phyloP scores from a whole-genome alignment of 2,113 vertebrate species.

The Pachycephala philippinensis region DNA sequence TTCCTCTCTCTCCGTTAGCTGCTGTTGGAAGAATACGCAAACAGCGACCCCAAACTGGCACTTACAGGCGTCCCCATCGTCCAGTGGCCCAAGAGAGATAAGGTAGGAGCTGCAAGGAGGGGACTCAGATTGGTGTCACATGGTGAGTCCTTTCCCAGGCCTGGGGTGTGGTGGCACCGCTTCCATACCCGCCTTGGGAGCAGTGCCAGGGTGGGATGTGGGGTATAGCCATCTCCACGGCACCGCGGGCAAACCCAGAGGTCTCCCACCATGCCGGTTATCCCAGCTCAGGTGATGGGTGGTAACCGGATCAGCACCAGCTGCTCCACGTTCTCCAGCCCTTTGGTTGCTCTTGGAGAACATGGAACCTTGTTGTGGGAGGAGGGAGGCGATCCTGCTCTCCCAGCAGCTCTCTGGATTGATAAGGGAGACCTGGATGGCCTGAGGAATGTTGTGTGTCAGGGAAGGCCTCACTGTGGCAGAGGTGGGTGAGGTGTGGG shows the following conservation, averaged over 20 bases:
- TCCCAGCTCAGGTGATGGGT: neutral
- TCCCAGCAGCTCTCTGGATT: neutral
- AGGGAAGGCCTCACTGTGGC: rapidly evolving
- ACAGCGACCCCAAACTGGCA: slow-evolving; percentile 84
- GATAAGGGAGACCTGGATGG: neutral
- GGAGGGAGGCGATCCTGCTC: neutral
- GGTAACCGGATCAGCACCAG: neutral
- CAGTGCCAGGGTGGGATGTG: neutral
- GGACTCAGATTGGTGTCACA: rapidly evolving
- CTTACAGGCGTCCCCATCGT: slow-evolving; percentile 94
- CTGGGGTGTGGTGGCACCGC: rapidly evolving
- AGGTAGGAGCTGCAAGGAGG: slow-evolving; percentile 55
- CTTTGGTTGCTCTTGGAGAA: neutral
- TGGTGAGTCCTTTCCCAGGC: neutral
- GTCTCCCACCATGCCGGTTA: neutral
- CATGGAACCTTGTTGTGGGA: neutral
- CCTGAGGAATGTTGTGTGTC: neutral
- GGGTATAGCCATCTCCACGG: neutral
- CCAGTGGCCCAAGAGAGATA: slow-evolving; percentile 93
- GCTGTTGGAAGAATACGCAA: slow-evolving; percentile 83
- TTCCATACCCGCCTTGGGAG: neutral
- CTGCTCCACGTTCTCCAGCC: neutral
- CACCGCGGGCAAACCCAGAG: rapidly evolving
- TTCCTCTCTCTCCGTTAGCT: slow-evolving; percentile 61
- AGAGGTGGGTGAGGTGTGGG: neutral